These are phyloP conservation scores for Megalops cyprinoides DNA, from an alignment of 2,797 vertebrate genomes.

Conservation along the genomic window DNA sequence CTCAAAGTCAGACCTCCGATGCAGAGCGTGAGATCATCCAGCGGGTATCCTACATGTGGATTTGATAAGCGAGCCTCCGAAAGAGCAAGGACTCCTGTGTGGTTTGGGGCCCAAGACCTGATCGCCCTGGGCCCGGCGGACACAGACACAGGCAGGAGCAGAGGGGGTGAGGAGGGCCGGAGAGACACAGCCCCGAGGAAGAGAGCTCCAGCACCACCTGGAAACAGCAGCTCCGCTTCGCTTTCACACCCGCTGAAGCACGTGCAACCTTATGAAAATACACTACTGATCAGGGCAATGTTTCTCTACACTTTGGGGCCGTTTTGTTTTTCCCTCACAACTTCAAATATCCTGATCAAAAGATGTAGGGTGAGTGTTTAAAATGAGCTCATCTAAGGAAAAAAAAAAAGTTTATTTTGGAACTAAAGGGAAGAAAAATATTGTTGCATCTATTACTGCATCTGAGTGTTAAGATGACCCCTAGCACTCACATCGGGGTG, in stretches of 20 bases:
- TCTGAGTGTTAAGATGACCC: neutral
- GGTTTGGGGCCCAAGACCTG: no score
- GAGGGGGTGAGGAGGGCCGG: neutral
- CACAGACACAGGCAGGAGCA: neutral
- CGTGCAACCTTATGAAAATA: conserved; percentile 25
- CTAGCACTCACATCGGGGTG: neutral
- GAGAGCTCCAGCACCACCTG: neutral
- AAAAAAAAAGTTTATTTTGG: neutral
- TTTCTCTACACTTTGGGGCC: neutral
- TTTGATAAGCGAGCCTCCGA: no score
- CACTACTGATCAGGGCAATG: neutral
- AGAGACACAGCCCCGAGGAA: neutral
- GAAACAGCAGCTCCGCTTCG: neutral
- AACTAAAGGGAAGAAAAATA: neutral
- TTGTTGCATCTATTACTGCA: neutral
- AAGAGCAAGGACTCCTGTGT: no score
- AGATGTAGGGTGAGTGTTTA: no score
- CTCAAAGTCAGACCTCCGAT: neutral
- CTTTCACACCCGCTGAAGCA: conserved; percentile 14
- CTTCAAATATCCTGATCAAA: no score
- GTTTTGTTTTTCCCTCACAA: no score
- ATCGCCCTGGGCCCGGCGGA: neutral
- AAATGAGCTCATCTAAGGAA: no score
- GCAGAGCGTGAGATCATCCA: no score
- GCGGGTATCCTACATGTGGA: no score